Evolutionary conservation across 2,113 vertebrate genomes (phyloP).

Genomic region (Dasypus novemcinctus): DNA sequence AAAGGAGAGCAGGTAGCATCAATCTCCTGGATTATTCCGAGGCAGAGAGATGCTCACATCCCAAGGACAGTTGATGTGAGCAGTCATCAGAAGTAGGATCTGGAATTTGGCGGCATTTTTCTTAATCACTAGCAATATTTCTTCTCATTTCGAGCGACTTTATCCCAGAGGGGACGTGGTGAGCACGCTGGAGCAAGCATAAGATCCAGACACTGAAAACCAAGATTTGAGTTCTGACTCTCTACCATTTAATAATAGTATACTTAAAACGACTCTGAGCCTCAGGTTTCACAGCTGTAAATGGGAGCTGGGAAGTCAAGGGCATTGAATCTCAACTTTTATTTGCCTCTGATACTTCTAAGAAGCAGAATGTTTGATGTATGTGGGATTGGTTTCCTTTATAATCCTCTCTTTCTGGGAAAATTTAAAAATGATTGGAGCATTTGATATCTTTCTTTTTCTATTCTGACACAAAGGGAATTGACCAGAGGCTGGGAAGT

Average conservation of each 20-base stretch:
- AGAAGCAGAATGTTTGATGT: constrained; percentile 35
- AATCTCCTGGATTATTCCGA: not conserved
- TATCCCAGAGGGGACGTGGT: not conserved
- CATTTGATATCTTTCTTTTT: constrained; percentile 1
- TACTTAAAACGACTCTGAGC: not conserved
- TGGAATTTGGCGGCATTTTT: not conserved
- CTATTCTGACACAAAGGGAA: not conserved
- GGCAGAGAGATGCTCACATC: not conserved
- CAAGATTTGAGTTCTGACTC: not conserved
- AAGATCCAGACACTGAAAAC: not conserved
- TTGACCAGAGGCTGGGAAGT: not conserved
- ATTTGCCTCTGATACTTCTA: not conserved
- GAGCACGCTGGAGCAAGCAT: not conserved
- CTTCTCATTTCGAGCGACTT: not conserved
- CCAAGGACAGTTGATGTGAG: not conserved
- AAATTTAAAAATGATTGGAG: constrained; percentile 14
- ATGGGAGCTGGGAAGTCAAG: constrained; percentile 7
- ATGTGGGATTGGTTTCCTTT: constrained; percentile 1
- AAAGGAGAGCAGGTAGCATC: not conserved
- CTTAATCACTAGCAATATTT: not conserved
- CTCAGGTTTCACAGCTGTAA: not conserved
- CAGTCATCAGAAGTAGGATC: not conserved
- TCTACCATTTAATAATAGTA: not conserved
- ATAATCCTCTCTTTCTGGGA: constrained; percentile 32
- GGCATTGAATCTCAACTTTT: not conserved